Evolutionary conservation across 2,113 vertebrate genomes (phyloP).

Genomic region (Bubo scandiacus): DNA sequence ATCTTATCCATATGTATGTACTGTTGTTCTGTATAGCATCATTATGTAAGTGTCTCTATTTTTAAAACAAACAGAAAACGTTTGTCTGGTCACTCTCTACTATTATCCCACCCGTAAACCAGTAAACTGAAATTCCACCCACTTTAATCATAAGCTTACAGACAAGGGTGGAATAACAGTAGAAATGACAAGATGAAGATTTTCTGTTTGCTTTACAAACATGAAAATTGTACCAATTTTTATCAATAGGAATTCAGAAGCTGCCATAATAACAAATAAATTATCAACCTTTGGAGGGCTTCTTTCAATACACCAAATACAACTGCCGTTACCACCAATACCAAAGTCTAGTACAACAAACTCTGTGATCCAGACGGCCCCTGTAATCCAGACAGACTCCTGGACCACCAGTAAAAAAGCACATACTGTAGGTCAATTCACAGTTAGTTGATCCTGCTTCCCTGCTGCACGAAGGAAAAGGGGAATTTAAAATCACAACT

Average conservation of each 20-base stretch:
- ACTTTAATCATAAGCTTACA: neutral
- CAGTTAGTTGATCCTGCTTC: neutral
- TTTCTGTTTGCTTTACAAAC: neutral
- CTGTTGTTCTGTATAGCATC: neutral
- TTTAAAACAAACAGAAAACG: neutral
- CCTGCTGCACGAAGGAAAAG: neutral
- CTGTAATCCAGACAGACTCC: neutral
- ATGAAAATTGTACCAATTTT: neutral
- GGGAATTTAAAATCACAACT: neutral
- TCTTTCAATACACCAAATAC: neutral
- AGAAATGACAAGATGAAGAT: neutral
- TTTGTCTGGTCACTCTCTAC: conserved; percentile 15
- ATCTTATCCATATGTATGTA: neutral
- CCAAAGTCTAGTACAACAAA: neutral
- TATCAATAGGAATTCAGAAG: neutral
- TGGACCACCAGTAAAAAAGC: neutral
- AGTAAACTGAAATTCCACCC: neutral
- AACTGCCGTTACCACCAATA: neutral
- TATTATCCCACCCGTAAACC: neutral
- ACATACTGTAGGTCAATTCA: neutral
- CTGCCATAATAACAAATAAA: neutral
- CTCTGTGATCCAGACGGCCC: neutral
- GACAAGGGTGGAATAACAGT: neutral
- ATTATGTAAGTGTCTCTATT: conserved; percentile 14
- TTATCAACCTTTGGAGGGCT: neutral